Evolutionary conservation across 2,888 invertebrate species (phyloP).

Genomic region (Yponomeuta malinellus): DNA sequence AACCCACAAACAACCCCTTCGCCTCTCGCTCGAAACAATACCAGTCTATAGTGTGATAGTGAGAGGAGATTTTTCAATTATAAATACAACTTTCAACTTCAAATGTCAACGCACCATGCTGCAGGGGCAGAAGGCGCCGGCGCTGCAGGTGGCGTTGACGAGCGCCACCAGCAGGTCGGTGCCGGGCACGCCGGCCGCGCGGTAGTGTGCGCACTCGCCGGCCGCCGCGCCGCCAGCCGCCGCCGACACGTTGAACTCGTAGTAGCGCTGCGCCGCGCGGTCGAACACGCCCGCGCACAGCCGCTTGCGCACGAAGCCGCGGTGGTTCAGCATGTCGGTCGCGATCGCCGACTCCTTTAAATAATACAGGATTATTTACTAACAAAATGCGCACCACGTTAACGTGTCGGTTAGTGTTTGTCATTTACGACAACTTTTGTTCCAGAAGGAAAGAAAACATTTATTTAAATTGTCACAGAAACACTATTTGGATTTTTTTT

Average conservation of each 20-base stretch:
- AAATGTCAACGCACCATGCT: slow-evolving; percentile 85
- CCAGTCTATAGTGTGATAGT: no score
- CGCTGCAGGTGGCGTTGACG: slow-evolving; percentile 90
- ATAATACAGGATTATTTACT: no score
- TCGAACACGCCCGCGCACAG: slow-evolving; percentile 90
- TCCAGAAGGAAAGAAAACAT: no score
- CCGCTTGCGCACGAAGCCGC: slow-evolving; percentile 87
- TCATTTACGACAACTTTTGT: no score
- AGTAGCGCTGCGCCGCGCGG: slow-evolving; percentile 89
- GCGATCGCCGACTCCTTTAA: slow-evolving; percentile 86
- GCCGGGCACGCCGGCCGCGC: slow-evolving; percentile 85
- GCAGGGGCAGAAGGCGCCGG: slow-evolving; percentile 92
- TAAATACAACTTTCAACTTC: no score
- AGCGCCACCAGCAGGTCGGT: slow-evolving; percentile 94
- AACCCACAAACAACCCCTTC: no score
- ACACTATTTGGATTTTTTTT: no score
- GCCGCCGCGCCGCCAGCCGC: slow-evolving; percentile 89
- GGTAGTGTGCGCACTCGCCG: slow-evolving; percentile 92
- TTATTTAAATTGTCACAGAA: no score
- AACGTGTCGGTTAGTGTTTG: no score
- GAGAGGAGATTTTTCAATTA: no score
- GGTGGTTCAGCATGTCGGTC: slow-evolving; percentile 91
- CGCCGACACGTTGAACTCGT: slow-evolving; percentile 88
- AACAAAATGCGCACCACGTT: no score
- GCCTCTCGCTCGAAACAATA: no score